phyloP scores from a whole-genome alignment of 2,888 invertebrate species.

The Ptilodon capucinus region DNA sequence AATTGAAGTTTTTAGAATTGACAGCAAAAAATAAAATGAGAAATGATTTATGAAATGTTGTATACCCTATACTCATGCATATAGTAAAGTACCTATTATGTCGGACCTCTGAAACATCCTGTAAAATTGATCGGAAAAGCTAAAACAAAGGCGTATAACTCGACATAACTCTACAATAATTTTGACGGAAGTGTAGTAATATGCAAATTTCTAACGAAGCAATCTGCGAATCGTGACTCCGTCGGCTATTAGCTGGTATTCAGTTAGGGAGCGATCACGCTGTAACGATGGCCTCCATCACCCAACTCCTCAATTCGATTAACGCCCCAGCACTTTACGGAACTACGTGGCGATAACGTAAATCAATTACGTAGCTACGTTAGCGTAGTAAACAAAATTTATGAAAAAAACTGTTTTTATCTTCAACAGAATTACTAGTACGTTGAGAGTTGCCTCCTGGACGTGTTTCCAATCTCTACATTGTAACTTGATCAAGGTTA shows the following conservation, averaged over 20 bases:
- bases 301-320: conserved; percentile 40
- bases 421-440: too few species aligned
- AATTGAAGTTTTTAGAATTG: too few species aligned
- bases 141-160: neutral
- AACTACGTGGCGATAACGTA: conserved; percentile 26
- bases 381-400: neutral
- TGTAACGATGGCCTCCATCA: conserved; percentile 25
- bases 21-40: too few species aligned
- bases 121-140: too few species aligned
- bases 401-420: neutral
- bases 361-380: conserved; percentile 16
- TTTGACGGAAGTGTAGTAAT: conserved; percentile 1
- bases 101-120: too few species aligned
- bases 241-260: conserved; percentile 34
- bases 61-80: too few species aligned
- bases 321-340: conserved; percentile 35
- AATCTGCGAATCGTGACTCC: conserved; percentile 32
- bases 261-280: conserved; percentile 35
- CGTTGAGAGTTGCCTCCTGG: neutral
- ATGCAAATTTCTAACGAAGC: conserved; percentile 19
- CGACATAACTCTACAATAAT: neutral
- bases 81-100: too few species aligned
- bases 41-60: too few species aligned
- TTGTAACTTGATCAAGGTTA: conserved; percentile 8
- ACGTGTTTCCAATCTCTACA: neutral